These are phyloP conservation scores for Anodontia alba DNA, from an alignment of 2,888 invertebrate genomes.

Conservation along the genomic window DNA sequence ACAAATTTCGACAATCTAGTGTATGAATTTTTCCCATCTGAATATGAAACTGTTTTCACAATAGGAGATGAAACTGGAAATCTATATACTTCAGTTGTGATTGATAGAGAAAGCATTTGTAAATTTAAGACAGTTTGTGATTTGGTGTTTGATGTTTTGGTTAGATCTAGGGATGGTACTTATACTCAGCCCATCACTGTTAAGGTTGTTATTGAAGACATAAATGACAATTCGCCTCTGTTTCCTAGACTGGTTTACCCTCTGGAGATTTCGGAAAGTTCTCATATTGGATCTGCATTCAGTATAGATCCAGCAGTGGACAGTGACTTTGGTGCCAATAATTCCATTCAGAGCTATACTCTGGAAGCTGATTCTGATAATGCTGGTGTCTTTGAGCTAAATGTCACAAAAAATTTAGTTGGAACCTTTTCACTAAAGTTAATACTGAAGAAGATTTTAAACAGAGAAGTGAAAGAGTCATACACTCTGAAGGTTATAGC, in stretches of 20 bases:
- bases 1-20: conserved; percentile 26
- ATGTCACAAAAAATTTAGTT: conserved; percentile 45
- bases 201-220: conserved; percentile 63
- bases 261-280: conserved; percentile 69
- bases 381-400: conserved; percentile 63
- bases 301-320: conserved; percentile 68
- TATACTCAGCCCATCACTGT: conserved; percentile 61
- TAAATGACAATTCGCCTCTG: conserved; percentile 74
- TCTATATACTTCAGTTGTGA: conserved; percentile 56
- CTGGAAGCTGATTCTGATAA: conserved; percentile 51
- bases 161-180: conserved; percentile 38
- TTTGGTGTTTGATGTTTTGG: conserved; percentile 65
- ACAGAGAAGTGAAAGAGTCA: conserved; percentile 57
- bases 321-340: conserved; percentile 70
- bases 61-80: conserved; percentile 57
- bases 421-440: conserved; percentile 49
- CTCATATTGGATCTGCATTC: conserved; percentile 58
- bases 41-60: conserved; percentile 50
- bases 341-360: conserved; percentile 70
- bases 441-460: conserved; percentile 47
- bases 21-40: conserved; percentile 54
- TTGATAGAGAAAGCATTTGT: conserved; percentile 71
- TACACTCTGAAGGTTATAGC: conserved; percentile 62
- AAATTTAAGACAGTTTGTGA: conserved; percentile 58
- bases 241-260: conserved; percentile 60